A percentile compares a stretch with the other conserved stretches of the same genome.
Conservation (phyloP, 2,797 vertebrate species). For the Malacoraja senta region DNA sequence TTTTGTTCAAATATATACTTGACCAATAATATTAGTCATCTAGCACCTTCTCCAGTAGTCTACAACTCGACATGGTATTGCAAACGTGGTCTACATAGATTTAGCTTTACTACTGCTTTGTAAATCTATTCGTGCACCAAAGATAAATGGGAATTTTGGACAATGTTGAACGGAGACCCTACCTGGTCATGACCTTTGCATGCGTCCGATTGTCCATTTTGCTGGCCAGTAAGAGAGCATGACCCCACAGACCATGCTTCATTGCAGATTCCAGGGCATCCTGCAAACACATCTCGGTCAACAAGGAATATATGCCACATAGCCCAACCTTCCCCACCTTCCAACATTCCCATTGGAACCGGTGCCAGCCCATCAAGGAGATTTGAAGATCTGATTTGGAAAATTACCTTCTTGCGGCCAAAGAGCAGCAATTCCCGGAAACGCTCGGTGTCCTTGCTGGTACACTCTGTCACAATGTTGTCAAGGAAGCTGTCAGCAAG, state of each 20-base stretch:
- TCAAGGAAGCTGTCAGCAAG: slow-evolving; percentile 72
- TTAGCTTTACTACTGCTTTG: neutral
- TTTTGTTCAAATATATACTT: too few relatives aligned
- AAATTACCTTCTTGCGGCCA: slow-evolving; percentile 81
- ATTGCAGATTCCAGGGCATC: slow-evolving; percentile 94
- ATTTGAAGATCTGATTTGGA: neutral
- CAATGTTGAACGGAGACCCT: neutral
- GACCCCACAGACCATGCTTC: slow-evolving; percentile 95
- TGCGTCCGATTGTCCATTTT: slow-evolving; percentile 97
- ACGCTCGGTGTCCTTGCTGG: slow-evolving; percentile 82
- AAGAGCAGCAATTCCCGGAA: slow-evolving; percentile 91
- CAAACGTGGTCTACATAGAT: neutral
- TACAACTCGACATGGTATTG: neutral
- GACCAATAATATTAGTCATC: too few relatives aligned
- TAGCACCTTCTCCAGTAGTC: neutral
- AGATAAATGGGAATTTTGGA: neutral
- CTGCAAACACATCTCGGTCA: slow-evolving; percentile 50
- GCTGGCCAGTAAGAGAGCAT: slow-evolving; percentile 86
- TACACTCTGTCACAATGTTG: slow-evolving; percentile 54
- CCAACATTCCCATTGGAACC: too few relatives aligned
- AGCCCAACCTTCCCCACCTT: too few relatives aligned
- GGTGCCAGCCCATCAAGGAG: neutral
- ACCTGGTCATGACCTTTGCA: slow-evolving; percentile 95
- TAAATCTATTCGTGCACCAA: neutral
- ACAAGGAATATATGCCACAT: too few relatives aligned